phyloP scores from a whole-genome alignment of 1,140 invertebrate species.

The Cyclargus thomasi region DNA sequence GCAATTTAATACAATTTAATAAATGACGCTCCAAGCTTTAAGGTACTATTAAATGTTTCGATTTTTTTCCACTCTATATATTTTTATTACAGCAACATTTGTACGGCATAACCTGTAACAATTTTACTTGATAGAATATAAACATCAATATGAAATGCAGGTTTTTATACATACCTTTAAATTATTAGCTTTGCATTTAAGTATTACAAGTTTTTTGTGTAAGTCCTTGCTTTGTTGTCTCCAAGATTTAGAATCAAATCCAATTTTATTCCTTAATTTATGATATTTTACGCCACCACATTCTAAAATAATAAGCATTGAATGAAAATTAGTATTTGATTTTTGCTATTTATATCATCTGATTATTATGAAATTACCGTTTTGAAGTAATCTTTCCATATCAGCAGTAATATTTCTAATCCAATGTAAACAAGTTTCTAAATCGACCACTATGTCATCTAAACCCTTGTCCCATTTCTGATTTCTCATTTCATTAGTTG shows the following conservation, averaged over 20 bases:
- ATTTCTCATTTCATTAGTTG: not conserved
- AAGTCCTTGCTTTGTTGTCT: no score
- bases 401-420: constrained; percentile 36
- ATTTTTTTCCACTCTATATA: not conserved
- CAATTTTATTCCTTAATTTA: no score
- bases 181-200: no score
- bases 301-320: no score
- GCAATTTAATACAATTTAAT: not conserved
- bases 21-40: not conserved
- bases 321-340: no score
- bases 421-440: constrained; percentile 52
- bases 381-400: constrained; percentile 31
- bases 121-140: not conserved
- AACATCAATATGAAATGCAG: not conserved
- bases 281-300: no score
- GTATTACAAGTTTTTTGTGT: no score
- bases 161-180: not conserved
- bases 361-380: constrained; percentile 28
- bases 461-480: constrained; percentile 47
- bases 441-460: constrained; percentile 38
- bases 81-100: not conserved
- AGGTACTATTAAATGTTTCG: not conserved
- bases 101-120: not conserved
- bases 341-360: no score
- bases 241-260: no score